Percentiles rank a stretch among this genome's conserved stretches.
phyloP scores from a whole-genome alignment of 2,797 vertebrate species.

The Diplodus puntazzo region DNA sequence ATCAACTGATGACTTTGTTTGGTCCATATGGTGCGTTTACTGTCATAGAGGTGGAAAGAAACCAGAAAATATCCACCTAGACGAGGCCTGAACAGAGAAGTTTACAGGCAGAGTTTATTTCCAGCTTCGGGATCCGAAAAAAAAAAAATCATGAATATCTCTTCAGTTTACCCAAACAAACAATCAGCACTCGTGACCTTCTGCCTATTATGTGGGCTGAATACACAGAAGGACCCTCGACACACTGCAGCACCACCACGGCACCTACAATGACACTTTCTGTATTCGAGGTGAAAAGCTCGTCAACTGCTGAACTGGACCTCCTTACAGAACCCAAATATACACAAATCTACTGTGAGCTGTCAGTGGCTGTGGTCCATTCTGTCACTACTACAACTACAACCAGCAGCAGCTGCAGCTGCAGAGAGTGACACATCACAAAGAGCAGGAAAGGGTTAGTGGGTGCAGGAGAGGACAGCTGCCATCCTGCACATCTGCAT shows the following conservation, averaged over 20 bases:
- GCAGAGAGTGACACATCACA: conserved; percentile 2
- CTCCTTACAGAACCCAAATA: conserved; percentile 53
- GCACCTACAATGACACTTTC: conserved; percentile 59
- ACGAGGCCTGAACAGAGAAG: too few relatives aligned
- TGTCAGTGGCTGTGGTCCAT: conserved; percentile 28
- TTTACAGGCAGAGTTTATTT: not conserved
- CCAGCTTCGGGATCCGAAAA: not conserved
- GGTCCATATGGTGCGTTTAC: too few relatives aligned
- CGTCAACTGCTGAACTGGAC: conserved; percentile 32
- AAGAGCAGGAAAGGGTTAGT: not conserved
- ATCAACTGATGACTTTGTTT: too few relatives aligned
- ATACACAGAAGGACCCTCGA: conserved; percentile 28
- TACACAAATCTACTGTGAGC: conserved; percentile 10
- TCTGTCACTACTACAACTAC: not conserved
- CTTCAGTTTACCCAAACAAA: not conserved
- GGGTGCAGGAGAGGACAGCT: conserved; percentile 2
- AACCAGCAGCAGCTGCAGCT: not conserved
- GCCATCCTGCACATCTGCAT: conserved; percentile 63
- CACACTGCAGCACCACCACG: conserved; percentile 26
- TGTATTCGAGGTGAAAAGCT: conserved; percentile 58
- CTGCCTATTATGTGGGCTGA: conserved; percentile 39
- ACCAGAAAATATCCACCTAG: too few relatives aligned
- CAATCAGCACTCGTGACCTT: conserved; percentile 48
- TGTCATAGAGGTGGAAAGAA: too few relatives aligned
- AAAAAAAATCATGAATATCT: conserved; percentile 8